These are phyloP conservation scores for Drosophila lini DNA, from an alignment of 1,140 invertebrate genomes.

Conservation along the genomic window DNA sequence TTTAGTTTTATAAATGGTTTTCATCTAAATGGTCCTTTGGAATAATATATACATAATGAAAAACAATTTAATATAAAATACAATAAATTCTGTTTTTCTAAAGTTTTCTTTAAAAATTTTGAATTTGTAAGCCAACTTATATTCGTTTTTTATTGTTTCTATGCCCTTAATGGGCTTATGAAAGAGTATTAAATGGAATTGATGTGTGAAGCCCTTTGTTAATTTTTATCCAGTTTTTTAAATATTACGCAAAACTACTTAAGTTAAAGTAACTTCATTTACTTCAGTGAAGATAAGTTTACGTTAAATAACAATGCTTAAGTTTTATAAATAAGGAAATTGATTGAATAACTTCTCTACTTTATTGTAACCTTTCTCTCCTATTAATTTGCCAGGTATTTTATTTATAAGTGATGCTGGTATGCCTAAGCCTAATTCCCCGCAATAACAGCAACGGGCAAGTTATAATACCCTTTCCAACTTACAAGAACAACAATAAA, in stretches of 20 bases:
- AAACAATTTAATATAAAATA: too few relatives aligned
- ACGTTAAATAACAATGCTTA: too few relatives aligned
- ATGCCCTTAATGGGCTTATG: not conserved
- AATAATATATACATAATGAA: not conserved
- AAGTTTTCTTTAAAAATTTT: not conserved
- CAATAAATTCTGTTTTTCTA: not conserved
- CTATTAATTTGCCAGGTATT: not conserved
- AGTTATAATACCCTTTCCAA: slow-evolving; percentile 32
- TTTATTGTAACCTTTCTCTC: not conserved
- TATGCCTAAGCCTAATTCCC: not conserved
- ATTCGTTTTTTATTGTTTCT: too few relatives aligned
- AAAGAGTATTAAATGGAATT: not conserved
- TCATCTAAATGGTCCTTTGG: not conserved
- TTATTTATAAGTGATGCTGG: slow-evolving; percentile 1
- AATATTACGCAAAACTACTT: too few relatives aligned
- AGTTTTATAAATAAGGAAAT: not conserved
- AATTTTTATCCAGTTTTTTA: too few relatives aligned
- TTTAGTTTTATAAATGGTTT: not conserved
- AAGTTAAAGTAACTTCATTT: too few relatives aligned
- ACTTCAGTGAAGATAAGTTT: too few relatives aligned
- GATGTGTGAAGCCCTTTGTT: too few relatives aligned
- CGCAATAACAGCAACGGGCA: not conserved
- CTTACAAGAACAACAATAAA: slow-evolving; percentile 54
- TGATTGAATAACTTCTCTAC: not conserved
- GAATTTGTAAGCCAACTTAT: not conserved